Base-by-base conservation (phyloP, 2,797 vertebrate species). In the Gallinago stenura region DNA sequence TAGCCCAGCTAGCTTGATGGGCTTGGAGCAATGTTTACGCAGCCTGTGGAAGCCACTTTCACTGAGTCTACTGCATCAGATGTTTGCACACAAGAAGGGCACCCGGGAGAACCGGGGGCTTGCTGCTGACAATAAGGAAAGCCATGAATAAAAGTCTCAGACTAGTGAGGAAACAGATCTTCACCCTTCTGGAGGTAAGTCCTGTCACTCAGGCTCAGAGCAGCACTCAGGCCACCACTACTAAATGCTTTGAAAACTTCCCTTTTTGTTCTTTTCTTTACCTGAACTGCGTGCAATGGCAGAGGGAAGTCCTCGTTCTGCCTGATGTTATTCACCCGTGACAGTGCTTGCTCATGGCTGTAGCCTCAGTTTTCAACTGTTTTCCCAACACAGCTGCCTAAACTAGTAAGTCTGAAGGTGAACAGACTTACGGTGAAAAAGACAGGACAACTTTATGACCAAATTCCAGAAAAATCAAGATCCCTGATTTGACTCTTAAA, bases 31-130 rank as follows among this genome's bases (percentile, higher is more conserved):
- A 16, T 4, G 4, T 16, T 75, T 21, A 35, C 16, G 2, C 9
- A 64, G 28, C 2, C 62, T 41, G 24, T 35, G 31, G 28, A 25
- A 69, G 6, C 8, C 21, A 2, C 25, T 83, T 62, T n/a, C 43
- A 16, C 8, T 4, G 18, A 24, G 5, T 37, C 25, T 35, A 13
- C n/a, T 0, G 0, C 21, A 25, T 39, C 25, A 77, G 37, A 31
- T 39, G 4, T 53, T 64, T 3, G 0, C 15, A 25, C 4, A 56
- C 11, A 71, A 57, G 56, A 83, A 54, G 15, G 37, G 5, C 18
- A 30, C 39, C 46, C 0, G 1, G 39, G 14, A 60, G 51, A 64
- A 43, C 6, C 22, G 8, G 2, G 11, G 7, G 2, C 60, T 84
- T 2, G 0, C 26, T 62, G 20, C 31, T 70, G 22, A 14, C 6